phyloP scores from a whole-genome alignment of 1,140 invertebrate genomes.

The Pogonomyrmex californicus region DNA sequence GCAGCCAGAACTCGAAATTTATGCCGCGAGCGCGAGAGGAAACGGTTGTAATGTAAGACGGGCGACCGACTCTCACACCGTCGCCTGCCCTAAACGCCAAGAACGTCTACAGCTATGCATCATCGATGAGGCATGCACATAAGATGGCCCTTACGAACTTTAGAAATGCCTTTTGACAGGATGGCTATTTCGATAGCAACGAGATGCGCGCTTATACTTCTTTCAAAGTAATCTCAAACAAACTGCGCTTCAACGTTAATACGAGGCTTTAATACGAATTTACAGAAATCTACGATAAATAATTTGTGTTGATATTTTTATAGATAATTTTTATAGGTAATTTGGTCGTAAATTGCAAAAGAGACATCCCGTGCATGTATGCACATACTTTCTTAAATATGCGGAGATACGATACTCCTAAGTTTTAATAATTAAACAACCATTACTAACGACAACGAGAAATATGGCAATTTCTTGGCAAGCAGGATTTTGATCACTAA shows the following conservation, averaged over 20 bases:
- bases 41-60: slow-evolving; percentile 53
- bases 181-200: not conserved
- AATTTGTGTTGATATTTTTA: not conserved
- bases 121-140: slow-evolving; percentile 61
- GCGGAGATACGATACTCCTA: not conserved
- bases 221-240: not conserved
- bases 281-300: not conserved
- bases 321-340: not conserved
- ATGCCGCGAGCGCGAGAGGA: slow-evolving; percentile 49
- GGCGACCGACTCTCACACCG: slow-evolving; percentile 52
- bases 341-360: not conserved
- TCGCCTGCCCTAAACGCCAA: slow-evolving; percentile 49
- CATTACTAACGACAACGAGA: not conserved
- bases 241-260: not conserved
- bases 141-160: slow-evolving; percentile 13
- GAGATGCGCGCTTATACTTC: not conserved
- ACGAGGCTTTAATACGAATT: not conserved
- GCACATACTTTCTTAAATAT: slow-evolving; percentile 13
- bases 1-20: slow-evolving; percentile 67
- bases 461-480: no score
- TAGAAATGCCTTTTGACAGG: not conserved
- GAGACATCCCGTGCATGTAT: not conserved
- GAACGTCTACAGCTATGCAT: slow-evolving; percentile 67
- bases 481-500: no score
- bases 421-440: slow-evolving; percentile 30